Conservation (phyloP, 2,113 vertebrate genomes). For the Protobothrops flavoviridis region DNA sequence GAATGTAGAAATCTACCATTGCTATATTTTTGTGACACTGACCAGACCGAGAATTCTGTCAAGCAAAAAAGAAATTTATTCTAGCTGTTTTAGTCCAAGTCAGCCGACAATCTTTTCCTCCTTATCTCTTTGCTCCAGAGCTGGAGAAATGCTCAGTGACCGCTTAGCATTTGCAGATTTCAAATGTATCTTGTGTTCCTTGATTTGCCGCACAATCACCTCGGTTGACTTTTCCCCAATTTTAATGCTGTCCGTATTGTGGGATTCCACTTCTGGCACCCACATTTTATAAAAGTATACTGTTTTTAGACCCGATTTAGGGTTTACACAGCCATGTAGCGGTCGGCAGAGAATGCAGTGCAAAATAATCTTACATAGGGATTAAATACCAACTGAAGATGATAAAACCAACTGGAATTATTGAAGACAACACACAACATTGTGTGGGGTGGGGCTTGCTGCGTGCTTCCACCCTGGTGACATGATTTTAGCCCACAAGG, state of each 20-base stretch:
- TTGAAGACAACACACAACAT: neutral
- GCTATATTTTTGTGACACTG: neutral
- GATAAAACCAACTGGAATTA: too few relatives aligned
- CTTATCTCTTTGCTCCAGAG: conserved; percentile 23
- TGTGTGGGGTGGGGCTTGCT: neutral
- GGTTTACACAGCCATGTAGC: neutral
- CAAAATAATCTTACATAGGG: neutral
- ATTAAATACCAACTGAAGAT: neutral
- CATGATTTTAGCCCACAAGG: neutral
- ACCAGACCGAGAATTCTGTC: neutral
- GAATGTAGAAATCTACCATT: neutral
- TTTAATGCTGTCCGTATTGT: neutral
- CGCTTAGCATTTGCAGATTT: conserved; percentile 13
- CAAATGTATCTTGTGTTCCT: neutral
- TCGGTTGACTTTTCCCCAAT: neutral
- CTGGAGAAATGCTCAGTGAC: neutral
- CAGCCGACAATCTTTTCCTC: neutral
- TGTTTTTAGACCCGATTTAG: neutral
- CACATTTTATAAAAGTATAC: neutral
- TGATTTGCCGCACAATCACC: neutral
- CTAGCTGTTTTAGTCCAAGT: neutral
- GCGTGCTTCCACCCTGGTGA: neutral
- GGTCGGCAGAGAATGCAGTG: neutral
- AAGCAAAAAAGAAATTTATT: neutral
- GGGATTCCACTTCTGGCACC: neutral